A percentile compares a stretch with the other conserved stretches of the same genome.
phyloP scores from a whole-genome alignment of 1,140 invertebrate species.

The Cataglyphis hispanica region DNA sequence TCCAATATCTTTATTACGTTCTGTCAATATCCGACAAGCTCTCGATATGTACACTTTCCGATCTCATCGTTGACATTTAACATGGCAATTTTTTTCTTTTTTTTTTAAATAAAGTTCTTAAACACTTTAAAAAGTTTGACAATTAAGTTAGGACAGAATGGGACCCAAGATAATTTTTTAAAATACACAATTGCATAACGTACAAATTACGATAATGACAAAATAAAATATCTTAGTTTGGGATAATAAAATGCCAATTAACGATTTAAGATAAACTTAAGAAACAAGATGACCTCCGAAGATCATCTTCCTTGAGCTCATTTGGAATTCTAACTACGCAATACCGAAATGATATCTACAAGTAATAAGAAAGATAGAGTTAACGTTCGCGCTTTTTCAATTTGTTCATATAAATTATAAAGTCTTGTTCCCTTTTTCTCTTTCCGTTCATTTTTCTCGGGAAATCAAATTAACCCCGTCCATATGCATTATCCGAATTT shows the following conservation, averaged over 20 bases:
- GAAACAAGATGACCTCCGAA: background rate
- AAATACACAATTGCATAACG: background rate
- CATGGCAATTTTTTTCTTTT: background rate
- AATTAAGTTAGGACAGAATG: background rate
- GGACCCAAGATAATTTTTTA: background rate
- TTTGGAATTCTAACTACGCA: background rate
- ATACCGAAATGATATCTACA: background rate
- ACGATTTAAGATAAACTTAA: background rate
- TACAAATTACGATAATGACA: background rate
- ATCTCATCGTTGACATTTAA: slow-evolving; percentile 2
- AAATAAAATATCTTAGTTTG: background rate
- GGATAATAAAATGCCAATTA: background rate
- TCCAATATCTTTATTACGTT: background rate
- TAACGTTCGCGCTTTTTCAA: background rate
- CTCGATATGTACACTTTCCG: background rate
- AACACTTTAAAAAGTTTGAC: background rate
- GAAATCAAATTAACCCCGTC: background rate
- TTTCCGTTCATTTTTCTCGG: background rate
- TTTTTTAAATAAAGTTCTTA: background rate
- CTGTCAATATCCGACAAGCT: background rate
- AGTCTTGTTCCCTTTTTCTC: background rate
- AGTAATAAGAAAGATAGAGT: background rate
- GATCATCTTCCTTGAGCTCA: background rate
- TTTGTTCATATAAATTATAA: background rate
- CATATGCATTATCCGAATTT: slow-evolving; percentile 13